Base-by-base conservation (phyloP, 1,140 invertebrate genomes). In the Protaetia brevitarsis region DNA sequence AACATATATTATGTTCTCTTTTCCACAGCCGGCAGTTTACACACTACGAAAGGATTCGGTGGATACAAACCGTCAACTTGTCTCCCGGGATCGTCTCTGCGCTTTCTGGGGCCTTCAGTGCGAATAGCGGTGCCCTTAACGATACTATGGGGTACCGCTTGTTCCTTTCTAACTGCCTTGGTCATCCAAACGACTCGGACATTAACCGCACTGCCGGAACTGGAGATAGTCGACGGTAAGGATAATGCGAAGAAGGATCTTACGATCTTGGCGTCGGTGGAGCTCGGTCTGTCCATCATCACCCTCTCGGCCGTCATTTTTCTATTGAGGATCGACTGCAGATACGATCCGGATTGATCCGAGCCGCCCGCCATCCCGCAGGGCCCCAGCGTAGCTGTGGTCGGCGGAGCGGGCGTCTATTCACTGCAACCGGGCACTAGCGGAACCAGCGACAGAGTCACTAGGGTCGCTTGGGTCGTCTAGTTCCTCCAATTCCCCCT, bases 101-200 rank as follows among this genome's bases (percentile, higher is more conserved):
- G 84, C 11, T 83, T 80, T 8, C 74, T 84, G 8, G 84, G 83
- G 0, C 83, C 83, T 0, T 73, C 74, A 1, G 66, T 78, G 8
- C 72, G 68, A n/a, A 72, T 74, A n/a, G 75, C 73, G 5, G 66
- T 82, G 3, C 81, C 82, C 0, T 71, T 84, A 0, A 81, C 82
- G 0, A 64, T 79, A 3, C 75, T 84, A 3, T 85, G 84, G 84
- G 74, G 75, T 0, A 64, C 76, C 1, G 82, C 83, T 1, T 74
- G 82, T 34, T 76, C 75, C 0, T 79, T 81, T 1, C 80, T 82
- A 64, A 70, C 79, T 4, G 77, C 80, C 3, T 80, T 83, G 74
- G 67, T 82, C 13, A 71, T 77, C 0, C 79, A 83, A 65, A 79
- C 79, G 29, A 73, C 79, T 4, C 11, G 58, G 31, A 66, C 65